Evolutionary conservation across 2,888 invertebrate genomes (phyloP), one percentile per base, ranked within the genome.

Genomic region (Thyatira batis): DNA sequence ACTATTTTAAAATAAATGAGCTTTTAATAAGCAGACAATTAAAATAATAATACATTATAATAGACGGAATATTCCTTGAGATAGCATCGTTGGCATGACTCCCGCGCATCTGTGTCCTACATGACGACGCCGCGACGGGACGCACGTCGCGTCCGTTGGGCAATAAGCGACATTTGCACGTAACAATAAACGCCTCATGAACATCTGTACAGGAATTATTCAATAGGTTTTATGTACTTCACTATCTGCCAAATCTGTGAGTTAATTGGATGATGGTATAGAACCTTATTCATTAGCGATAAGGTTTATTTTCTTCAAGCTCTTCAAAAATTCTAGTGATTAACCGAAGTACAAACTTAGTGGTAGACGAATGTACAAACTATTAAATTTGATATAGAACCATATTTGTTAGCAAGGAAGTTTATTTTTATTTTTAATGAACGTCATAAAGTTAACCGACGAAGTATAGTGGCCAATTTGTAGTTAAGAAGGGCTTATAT

Each of bases 51-150:
- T n/a, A 30, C 30, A 17, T 39, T 39, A 39, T 39, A 39, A 39
- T 39, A 39, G 39, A 39, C 13, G 17, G 13, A 17, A 8, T 13
- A 17, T 39, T 39, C 17, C 39, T 39, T 17, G 17, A 17, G 39
- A 39, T 39, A 17, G 33, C n/a, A 5, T 57, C 49, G 33, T 51
- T 60, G 59, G 60, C 60, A 55, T 49, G 46, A 13, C 20, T 50
- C 52, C 55, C 52, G 51, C 5, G 10, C 50, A 44, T 48, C 51
- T 50, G 44, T 48, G 48, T 48, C 48, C 48, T 27, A 48, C 28
- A 48, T 48, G 13, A 17, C 27, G 1, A 17, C 8, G 39, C 13
- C 39, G 39, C 39, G 39, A 39, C 39, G 39, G 13, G 39, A 17
- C 17, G 39, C n/a, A n/a, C 39, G 39, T 17, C 28, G 11, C 28